phyloP scores from a whole-genome alignment of 2,113 vertebrate species.

The Chamaea fasciata region DNA sequence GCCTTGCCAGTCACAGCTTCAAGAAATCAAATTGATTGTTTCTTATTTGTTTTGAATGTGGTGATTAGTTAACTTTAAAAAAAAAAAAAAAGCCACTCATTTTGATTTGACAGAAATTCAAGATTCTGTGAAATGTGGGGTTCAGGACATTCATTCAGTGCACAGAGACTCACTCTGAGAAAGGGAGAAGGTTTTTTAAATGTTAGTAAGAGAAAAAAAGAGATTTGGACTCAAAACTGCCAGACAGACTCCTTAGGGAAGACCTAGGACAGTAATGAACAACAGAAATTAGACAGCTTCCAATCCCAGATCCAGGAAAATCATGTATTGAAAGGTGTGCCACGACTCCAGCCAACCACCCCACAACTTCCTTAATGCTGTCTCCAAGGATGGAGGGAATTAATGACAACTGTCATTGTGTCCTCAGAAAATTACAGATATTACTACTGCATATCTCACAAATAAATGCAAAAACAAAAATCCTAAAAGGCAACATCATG shows the following conservation, averaged over 20 bases:
- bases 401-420: background rate
- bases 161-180: background rate
- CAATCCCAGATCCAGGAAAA: background rate
- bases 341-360: background rate
- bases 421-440: background rate
- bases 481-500: background rate
- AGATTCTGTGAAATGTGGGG: background rate
- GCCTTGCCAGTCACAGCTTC: background rate
- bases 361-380: background rate
- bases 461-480: background rate
- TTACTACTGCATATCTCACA: background rate
- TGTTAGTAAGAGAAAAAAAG: background rate
- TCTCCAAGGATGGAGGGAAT: background rate
- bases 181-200: background rate
- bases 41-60: background rate
- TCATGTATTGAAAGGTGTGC: background rate
- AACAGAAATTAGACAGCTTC: background rate
- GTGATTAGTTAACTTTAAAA: background rate
- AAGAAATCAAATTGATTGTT: background rate
- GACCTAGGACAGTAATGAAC: background rate
- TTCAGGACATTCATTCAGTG: background rate
- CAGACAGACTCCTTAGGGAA: background rate
- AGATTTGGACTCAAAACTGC: background rate
- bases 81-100: background rate
- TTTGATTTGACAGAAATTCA: background rate